Base-by-base conservation (phyloP, 2,797 vertebrate genomes). In the Hydrolagus colliei region DNA sequence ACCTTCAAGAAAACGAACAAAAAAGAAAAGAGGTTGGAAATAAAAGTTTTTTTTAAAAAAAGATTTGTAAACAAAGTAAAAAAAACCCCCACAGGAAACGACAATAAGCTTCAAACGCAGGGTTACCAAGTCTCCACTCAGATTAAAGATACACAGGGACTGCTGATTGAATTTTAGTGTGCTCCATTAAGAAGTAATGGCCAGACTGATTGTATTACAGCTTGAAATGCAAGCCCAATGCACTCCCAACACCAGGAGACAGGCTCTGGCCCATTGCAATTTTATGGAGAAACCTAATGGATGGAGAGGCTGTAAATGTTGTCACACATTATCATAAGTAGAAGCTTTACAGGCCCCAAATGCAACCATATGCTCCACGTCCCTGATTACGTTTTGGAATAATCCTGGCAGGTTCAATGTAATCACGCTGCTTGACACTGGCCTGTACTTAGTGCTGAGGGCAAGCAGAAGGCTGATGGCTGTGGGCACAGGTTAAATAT, bases 1-100 rank as follows among this genome's bases (percentile, higher is more conserved):
- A 97, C 97, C 97, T 99, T 98, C 89, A 93, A 93, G 93, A 94
- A 92, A 92, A 91, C 93, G 89, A 92, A 90, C 91, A 89, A 91
- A 93, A 93, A 92, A 92, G 92, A 94, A 92, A 92, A 92, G 90
- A 91, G 94, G 79, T 90, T 91, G 89, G 91, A 92, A 93, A 94
- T 88, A 95, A 52, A 71, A 84, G 68, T 84, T 71, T 52, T 3
- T 84, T 71, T 52, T 3, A 1, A 52, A 52, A 52, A 68, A 84
- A 68, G 65, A 27, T 84, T 71, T 63, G 41, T 67, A 68, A 79
- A 71, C 75, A 84, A 14, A 18, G 7, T 41, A 95, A 92, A 90
- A 88, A 92, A 95, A 94, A 52, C 41, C 41, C 2, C 92, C 90
- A 94, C 93, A 92, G 92, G 90, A 88, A 91, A 91, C 93, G 94